Evolutionary conservation across 2,888 invertebrate species (phyloP), one percentile per base, ranked within the genome.

Genomic region (Xylophagus ater): DNA sequence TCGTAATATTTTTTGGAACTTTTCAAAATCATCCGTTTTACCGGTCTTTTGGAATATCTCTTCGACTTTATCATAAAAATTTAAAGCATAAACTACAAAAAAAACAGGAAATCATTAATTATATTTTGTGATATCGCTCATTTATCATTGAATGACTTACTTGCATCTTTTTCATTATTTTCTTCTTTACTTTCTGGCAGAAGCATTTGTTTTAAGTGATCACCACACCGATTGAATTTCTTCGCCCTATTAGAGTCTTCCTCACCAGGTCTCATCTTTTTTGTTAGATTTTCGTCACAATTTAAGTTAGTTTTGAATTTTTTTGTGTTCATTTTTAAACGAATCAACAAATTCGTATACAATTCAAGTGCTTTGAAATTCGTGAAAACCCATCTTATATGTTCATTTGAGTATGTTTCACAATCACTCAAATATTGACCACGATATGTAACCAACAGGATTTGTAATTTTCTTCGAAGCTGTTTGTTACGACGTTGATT

Each of bases 1-100:
- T 54, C 73, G 73, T 43, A 87, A 65, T 41, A 78, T 67, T 53
- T 71, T 70, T 61, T 81, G 72, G 52, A 87, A 80, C 53, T 74
- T 70, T 47, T 73, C 69, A 55, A 72, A 74, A 49, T 72, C 71
- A 41, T 72, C 70, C 18, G 62, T 58, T 10, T 60, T 55, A 35
- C 57, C 58, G 2, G 58, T 54, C 9, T 51, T 45, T n/a, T 54
- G 53, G 51, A 78, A 75, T 30, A 73, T 64, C 35, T 68, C 68
- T 32, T 74, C 69, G 20, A 71, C 66, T 51, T 74, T 72, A 36
- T 65, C 65, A 44, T 62, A 62, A 32, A 61, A 65, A 42, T 64
- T 64, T 26, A 57, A 56, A 0, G 65, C 66, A 45, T 61, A 65
- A 32, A 56, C 64, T 64, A 46, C 25, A 41, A 43, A 23, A 15